These are phyloP conservation scores for Tetramorium alpestre DNA, from an alignment of 1,140 invertebrate genomes.

Conservation along the genomic window DNA sequence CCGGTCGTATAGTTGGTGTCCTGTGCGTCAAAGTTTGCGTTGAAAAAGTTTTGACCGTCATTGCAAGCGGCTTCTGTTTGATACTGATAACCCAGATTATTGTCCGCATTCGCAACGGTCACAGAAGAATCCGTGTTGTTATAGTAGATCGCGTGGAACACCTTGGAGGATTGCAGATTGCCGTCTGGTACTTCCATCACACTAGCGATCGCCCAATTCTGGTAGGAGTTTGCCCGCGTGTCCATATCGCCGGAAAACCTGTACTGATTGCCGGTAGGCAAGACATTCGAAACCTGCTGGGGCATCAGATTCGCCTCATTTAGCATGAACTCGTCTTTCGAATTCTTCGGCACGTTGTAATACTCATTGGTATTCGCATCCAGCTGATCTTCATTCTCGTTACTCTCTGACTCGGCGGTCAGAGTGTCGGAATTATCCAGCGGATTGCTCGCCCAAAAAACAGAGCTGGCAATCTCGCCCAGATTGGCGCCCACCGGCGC, in stretches of 20 bases:
- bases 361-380: constrained; percentile 59
- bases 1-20: constrained; percentile 57
- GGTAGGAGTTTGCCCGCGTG: constrained; percentile 75
- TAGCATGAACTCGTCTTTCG: constrained; percentile 62
- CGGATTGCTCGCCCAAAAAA: constrained; percentile 70
- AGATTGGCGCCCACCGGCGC: constrained; percentile 83
- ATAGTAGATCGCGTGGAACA: constrained; percentile 69
- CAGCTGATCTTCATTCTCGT: constrained; percentile 75
- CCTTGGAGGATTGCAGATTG: constrained; percentile 61
- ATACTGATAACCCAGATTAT: constrained; percentile 60
- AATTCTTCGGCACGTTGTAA: constrained; percentile 62
- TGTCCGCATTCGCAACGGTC: neutral
- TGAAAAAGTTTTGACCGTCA: constrained; percentile 59
- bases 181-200: constrained; percentile 64
- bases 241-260: constrained; percentile 64
- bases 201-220: constrained; percentile 77
- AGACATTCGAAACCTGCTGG: constrained; percentile 59
- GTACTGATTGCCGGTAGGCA: constrained; percentile 61
- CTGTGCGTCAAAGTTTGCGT: constrained; percentile 19
- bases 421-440: constrained; percentile 82
- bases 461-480: constrained; percentile 79
- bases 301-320: constrained; percentile 58
- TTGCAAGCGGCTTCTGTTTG: constrained; percentile 39
- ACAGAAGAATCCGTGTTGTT: constrained; percentile 54
- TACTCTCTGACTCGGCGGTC: constrained; percentile 80